Percentiles rank a stretch among this genome's conserved stretches.
phyloP scores from a whole-genome alignment of 2,888 invertebrate species.

The Meghimatium bilineatum region DNA sequence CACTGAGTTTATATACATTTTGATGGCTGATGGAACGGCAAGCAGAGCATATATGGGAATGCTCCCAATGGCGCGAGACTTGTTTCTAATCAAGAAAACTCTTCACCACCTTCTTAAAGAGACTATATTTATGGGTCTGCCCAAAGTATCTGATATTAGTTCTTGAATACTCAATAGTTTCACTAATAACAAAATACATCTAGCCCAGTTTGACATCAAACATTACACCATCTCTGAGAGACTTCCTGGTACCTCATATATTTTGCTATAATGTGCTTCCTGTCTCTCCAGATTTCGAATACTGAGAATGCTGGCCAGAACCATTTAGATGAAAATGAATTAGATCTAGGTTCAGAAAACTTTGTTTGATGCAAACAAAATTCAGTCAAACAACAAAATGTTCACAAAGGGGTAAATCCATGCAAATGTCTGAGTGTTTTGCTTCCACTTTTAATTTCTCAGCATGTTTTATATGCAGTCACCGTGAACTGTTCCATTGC shows the following conservation, averaged over 20 bases:
- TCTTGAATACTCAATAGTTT: no score
- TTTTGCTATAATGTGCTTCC: slow-evolving; percentile 18
- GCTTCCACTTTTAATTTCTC: slow-evolving; percentile 24
- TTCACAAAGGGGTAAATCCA: slow-evolving; percentile 19
- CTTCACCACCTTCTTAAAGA: no score
- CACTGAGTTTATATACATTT: no score
- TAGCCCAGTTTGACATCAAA: not conserved
- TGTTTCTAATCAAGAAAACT: no score
- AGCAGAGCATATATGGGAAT: no score
- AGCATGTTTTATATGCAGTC: not conserved
- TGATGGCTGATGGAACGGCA: no score
- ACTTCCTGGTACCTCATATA: not conserved
- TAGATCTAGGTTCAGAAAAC: slow-evolving; percentile 44
- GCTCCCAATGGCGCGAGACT: no score
- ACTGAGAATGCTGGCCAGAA: slow-evolving; percentile 31
- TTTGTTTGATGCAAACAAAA: slow-evolving; percentile 37
- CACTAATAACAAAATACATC: no score
- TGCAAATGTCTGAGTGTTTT: slow-evolving; percentile 35
- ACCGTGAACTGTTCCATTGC: slow-evolving; percentile 17
- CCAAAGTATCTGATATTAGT: no score
- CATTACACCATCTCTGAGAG: not conserved
- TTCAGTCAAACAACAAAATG: not conserved
- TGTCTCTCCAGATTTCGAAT: slow-evolving; percentile 41
- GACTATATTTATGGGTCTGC: no score
- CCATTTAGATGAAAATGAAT: slow-evolving; percentile 41